Base-by-base conservation (phyloP, 1,140 invertebrate genomes). In the Trichonephila clavipes region DNA sequence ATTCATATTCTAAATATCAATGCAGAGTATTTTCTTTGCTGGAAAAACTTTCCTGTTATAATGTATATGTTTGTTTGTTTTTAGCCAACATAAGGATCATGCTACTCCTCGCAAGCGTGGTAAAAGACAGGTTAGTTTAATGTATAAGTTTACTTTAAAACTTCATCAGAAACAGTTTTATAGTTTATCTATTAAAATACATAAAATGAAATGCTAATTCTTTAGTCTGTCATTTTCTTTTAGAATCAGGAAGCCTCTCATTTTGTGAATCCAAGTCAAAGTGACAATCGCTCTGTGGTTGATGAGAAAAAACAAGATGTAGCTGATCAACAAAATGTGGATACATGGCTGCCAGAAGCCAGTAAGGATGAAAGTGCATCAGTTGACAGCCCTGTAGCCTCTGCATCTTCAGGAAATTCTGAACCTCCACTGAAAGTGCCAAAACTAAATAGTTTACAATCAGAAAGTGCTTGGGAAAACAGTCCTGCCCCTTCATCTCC, bases 341-440 rank as follows among this genome's bases (percentile, higher is more conserved):
- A 40, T 62, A 21, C 62, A 4, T 92, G 91, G 91, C 91, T 66
- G 4, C 62, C 44, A 28, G 44, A 64, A 59, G 18, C 24, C 19
- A 69, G 12, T 61, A 85, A 94, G 34, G 24, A 59, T 24, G n/a
- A 94, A 82, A 18, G 77, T 64, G 24, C 66, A 44, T 64, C 19
- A 19, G 24, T 18, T 58, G 58, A 69, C 51, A 82, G 28, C 4
- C 28, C 86, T 51, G 4, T 24, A 21, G 34, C 77, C 14, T n/a
- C 40, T 34, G 82, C 64, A 21, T 85, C 77, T 90, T 59, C 85
- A 18, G 62, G 14, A 59, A 66, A 87, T 61, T 83, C 62, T 58
- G 86, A 94, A 77, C 93, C 93, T 24, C 93, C 81, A 12, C 0
- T 61, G 18, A 94, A 94, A 85, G 87, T 90, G 12, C 66, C 85